These are phyloP conservation scores for Muscicapa comitata DNA, from an alignment of 2,797 vertebrate genomes.

Conservation along the genomic window DNA sequence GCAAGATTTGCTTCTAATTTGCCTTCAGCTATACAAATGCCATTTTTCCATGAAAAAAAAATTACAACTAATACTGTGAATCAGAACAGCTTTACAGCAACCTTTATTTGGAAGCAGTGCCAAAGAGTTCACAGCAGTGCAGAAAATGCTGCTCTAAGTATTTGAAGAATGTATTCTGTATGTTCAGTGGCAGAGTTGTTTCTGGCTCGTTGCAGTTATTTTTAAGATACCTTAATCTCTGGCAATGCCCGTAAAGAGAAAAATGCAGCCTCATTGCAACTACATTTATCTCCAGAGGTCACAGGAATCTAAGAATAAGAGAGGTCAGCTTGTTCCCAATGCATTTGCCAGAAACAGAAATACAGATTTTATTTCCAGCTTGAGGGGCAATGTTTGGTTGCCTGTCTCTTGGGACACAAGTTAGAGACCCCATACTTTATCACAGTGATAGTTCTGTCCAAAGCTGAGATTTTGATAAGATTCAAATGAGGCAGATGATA, in stretches of 20 bases:
- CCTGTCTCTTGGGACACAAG: neutral
- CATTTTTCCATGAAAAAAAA: neutral
- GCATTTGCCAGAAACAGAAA: constrained; percentile 66
- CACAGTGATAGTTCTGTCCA: neutral
- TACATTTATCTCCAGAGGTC: constrained; percentile 60
- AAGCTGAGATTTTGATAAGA: neutral
- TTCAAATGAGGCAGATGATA: neutral
- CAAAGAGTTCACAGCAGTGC: neutral
- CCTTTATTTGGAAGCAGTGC: neutral
- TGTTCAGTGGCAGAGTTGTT: neutral
- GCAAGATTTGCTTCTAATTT: neutral
- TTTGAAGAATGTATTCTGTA: constrained; percentile 30
- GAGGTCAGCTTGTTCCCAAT: constrained; percentile 67
- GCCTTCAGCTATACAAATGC: neutral
- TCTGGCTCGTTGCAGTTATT: constrained; percentile 44
- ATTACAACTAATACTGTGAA: neutral
- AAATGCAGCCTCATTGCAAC: constrained; percentile 43
- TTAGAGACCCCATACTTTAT: neutral
- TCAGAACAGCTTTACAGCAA: neutral
- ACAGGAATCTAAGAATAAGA: constrained; percentile 67
- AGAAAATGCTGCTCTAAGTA: constrained; percentile 16
- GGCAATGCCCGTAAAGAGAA: neutral
- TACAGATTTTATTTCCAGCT: constrained; percentile 20
- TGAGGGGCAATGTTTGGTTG: neutral
- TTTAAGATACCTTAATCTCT: constrained; percentile 70